Base-by-base conservation (phyloP, 2,888 invertebrate genomes). In the Stegana nigrithorax region DNA sequence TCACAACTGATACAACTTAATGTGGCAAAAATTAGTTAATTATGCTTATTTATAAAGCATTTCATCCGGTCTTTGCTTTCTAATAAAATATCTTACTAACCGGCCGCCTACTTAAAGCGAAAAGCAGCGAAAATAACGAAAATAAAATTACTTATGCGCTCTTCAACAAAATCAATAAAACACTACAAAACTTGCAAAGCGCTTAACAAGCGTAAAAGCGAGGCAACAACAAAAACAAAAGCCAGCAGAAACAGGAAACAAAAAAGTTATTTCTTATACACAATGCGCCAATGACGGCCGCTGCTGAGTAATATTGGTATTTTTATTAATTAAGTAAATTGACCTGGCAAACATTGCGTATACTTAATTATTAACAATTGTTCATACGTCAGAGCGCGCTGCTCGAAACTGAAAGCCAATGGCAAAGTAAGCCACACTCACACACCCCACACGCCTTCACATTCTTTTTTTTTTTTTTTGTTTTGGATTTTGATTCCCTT, bases 291-390 rank as follows among this genome's bases (percentile, higher is more conserved):
- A n/a, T n/a, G n/a, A n/a, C 10, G 36, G 44, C 5, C 62, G 63
- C 45, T 44, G 63, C 64, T 59, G 66, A 65, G 66, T 67, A 64
- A 67, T 67, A 68, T 66, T 63, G 67, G 55, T 67, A 67, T 76
- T 78, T 70, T 73, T 78, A 76, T 78, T 76, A 78, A 76, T 76
- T 76, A 76, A 76, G 68, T 62, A 78, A 75, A 76, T 78, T 72
- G 76, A 66, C 66, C 62, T 29, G 56, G 64, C 65, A 61, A 63
- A 60, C 59, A 36, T 14, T 53, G 63, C 67, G 66, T 66, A 71
- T 73, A 73, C 75, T 76, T 78, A 76, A 72, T 78, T 78, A 73
- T 67, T 68, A 64, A 58, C 42, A 66, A 55, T 55, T 32, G 32
- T 55, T 47, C 19, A 36, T 55, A 12, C 36, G 53, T 10, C 19